Evolutionary conservation across 23 tunicate species (phyloP).

Genomic region (Phallusia fumigata): DNA sequence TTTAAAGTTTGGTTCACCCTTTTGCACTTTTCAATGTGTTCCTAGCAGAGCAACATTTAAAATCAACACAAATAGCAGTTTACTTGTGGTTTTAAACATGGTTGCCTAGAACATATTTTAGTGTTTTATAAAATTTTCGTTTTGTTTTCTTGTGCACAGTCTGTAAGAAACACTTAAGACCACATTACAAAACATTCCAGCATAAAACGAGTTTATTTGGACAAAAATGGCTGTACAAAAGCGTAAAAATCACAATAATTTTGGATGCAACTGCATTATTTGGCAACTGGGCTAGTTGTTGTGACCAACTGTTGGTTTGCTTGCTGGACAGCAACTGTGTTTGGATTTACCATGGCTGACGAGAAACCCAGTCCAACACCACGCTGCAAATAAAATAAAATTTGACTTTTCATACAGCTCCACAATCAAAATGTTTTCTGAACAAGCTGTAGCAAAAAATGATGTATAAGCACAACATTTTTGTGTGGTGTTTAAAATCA

Average conservation of each 20-base stretch:
- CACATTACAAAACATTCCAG: too few species aligned
- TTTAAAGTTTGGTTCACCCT: not conserved
- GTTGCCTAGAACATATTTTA: too few species aligned
- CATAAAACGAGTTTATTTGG: not conserved
- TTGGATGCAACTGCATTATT: not conserved
- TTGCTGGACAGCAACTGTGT: constrained; percentile 52
- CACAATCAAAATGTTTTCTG: too few species aligned
- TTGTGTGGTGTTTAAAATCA: too few species aligned
- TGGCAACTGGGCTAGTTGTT: not conserved
- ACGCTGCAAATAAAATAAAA: constrained; percentile 43
- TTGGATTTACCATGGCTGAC: constrained; percentile 53
- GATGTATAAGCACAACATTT: too few species aligned
- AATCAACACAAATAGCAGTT: not conserved
- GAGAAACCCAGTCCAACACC: constrained; percentile 92
- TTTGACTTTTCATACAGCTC: too few species aligned
- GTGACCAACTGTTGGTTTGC: constrained; percentile 36
- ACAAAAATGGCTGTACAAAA: not conserved
- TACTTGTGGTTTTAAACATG: not conserved
- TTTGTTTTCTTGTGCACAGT: not conserved
- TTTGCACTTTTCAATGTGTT: not conserved
- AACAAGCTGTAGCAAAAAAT: too few species aligned
- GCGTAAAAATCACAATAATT: not conserved
- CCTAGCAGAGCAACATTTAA: not conserved
- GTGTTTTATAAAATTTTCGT: too few species aligned
- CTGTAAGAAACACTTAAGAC: not conserved